Evolutionary conservation across 2,797 vertebrate species (phyloP), one percentile per base, ranked within the genome.

Genomic region (Acipenser transmontanus): DNA sequence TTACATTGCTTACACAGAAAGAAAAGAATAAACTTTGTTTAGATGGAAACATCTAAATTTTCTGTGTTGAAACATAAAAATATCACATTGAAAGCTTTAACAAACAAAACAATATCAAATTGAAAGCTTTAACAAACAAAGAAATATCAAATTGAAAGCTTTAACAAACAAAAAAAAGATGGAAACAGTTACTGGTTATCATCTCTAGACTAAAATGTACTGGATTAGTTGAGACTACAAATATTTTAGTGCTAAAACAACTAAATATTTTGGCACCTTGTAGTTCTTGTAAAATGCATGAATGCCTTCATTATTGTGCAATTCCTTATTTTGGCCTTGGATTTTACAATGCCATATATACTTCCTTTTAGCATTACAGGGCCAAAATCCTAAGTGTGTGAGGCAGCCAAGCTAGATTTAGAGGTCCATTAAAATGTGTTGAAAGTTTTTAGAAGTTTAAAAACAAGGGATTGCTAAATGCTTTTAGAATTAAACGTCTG

Each of bases 361-460:
- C 87, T 85, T 91, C 85, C 82, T 87, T 77, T 83, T 80, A 71
- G 66, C 78, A 79, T 76, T 85, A 80, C 85, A 87, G 86, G 69
- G 84, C 81, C 81, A 82, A 86, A 87, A 91, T 89, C 79, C 84
- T 76, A 80, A 81, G 80, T 83, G 85, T 84, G 84, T 84, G 72
- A 80, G 84, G 80, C 84, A 84, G 86, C 82, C 80, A 74, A 83
- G 73, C 83, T 78, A 84, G 81, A 79, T 88, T 89, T 88, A 88
- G 82, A 85, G 84, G 84, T 77, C 82, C 83, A 85, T 84, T 80
- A 88, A 89, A 89, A 88, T 88, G 81, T 75, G 71, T 66, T 68
- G 52, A 59, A 54, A 69, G 71, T 34, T 73, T 71, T 64, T n/a
- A 67, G 59, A 66, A 47, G 14, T 54, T 71, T 63, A 9, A 64